Evolutionary conservation across 2,888 invertebrate species (phyloP), one percentile per base, ranked within the genome.

Genomic region (Yponomeuta plumbellus): DNA sequence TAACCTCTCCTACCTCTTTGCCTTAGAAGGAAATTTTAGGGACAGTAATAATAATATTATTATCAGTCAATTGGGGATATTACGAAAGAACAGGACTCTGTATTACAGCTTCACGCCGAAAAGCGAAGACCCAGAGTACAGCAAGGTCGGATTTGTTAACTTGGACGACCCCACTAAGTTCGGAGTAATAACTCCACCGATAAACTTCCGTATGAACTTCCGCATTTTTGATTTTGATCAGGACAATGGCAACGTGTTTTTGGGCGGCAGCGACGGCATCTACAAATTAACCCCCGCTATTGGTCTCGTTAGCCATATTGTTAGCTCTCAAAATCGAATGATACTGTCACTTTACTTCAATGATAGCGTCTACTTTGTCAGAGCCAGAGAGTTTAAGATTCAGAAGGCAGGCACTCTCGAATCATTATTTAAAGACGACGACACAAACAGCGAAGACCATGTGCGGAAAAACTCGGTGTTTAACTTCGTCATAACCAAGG

Each of bases 231-330:
- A 84, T 68, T 78, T 90, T 2, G 87, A 89, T 67, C 88, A 89
- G 70, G 77, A 77, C 0, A 86, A 83, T 26, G 75, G 74, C 0
- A 66, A 80, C 1, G 73, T 89, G 21, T 91, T 88, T 62, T 73
- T 88, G 21, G 90, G 89, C 0, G 88, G 90, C 0, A 80, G 80
- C 56, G 80, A 88, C 66, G 90, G 88, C 0, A 80, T 91, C 11
- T 88, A 78, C 22, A 73, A 77, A 2, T 69, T 86, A 52, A 81
- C 84, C 22, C 76, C 76, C 0, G 78, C 73, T 11, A 39, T 70
- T 0, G 80, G 79, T 11, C 78, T 74, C 40, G 70, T 86, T 1
- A 71, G 71, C 0, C 80, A 81, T 0, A 87, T 77, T 69, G 87
- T 87, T n/a, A n/a, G 88, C 68, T 86, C 88, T 11, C 75, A 78